Conservation (phyloP, 2,797 vertebrate genomes). For the Telmatherina bonti region DNA sequence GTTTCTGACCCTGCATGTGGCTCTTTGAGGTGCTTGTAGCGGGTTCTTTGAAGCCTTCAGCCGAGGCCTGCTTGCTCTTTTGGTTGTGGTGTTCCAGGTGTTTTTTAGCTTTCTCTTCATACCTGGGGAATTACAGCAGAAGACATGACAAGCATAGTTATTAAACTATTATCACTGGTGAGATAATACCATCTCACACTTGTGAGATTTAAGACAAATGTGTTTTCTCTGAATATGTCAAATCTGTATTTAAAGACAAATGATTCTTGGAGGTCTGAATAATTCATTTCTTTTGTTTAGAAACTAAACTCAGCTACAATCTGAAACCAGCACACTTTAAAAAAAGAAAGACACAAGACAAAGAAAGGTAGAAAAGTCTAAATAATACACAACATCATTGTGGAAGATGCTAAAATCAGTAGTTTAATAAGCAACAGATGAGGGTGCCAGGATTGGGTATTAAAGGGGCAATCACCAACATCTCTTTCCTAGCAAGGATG, state of each 20-base stretch:
- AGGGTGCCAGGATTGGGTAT: neutral
- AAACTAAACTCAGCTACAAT: neutral
- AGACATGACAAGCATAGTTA: neutral
- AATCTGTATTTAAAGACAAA: neutral
- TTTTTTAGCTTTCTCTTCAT: slow-evolving; percentile 88
- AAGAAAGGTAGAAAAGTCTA: neutral
- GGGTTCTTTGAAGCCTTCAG: slow-evolving; percentile 68
- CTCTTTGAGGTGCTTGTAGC: slow-evolving; percentile 42
- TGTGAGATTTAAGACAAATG: neutral
- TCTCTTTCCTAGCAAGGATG: too few relatives aligned
- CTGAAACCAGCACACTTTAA: neutral
- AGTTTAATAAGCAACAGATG: too few relatives aligned
- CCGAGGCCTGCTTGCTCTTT: slow-evolving; percentile 79
- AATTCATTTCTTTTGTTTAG: neutral
- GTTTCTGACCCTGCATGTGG: slow-evolving; percentile 81
- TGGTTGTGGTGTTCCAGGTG: slow-evolving; percentile 85
- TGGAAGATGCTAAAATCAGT: neutral
- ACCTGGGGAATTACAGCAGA: slow-evolving; percentile 79
- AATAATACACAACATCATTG: neutral
- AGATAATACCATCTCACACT: neutral
- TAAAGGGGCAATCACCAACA: neutral
- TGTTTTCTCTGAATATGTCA: neutral
- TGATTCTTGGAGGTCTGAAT: neutral
- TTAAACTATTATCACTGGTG: neutral
- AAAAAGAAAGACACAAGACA: neutral